Base-by-base conservation (phyloP, 92 coral and sea anemone genomes). In the Virgularia gustaviana region DNA sequence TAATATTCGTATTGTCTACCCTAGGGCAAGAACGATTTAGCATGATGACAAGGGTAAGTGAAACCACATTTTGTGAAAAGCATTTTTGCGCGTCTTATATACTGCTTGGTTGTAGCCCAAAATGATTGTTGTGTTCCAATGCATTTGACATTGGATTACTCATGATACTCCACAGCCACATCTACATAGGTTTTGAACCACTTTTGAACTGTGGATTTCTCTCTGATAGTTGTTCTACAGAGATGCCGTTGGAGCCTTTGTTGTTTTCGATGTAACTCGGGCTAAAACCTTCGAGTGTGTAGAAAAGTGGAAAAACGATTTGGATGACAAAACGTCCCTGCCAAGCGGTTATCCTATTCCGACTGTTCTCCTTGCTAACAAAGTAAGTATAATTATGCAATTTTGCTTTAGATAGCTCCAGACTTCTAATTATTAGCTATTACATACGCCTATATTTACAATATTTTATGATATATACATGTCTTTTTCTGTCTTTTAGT, bases 261-360 rank as follows among this genome's bases (percentile, higher is more conserved):
- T 92, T 9, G 98, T 87, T 3, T 92, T 92, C 72, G 98, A 92
- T 70, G 98, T 92, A 52, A 89, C 98, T 27, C 86, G 98, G 55
- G 96, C 98, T 25, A 85, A 96, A 19, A 92, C 98, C 31, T 92
- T 92, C 85, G 98, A 92, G 53, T 96, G 96, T 18, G 94, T 92
- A 31, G 96, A 89, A 59, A 86, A 86, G 81, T 92, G 98, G 98
- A 92, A 92, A 70, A 84, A 83, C 78, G 98, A 92, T 54, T 74
- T 92, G 76, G 98, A 92, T 53, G 80, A 63, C 68, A 92, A 92
- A 73, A 86, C 86, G 19, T 68, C 77, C 49, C 81, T 92, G 15
- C 96, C 96, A 2, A 86, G 80, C 67, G 96, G 98, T 7, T 73
- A 66, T 15, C 90, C 90, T 59, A 78, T 92, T 47, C 98, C 98